Conservation (phyloP, 1,140 invertebrate genomes). For the Drosophila persimilis region DNA sequence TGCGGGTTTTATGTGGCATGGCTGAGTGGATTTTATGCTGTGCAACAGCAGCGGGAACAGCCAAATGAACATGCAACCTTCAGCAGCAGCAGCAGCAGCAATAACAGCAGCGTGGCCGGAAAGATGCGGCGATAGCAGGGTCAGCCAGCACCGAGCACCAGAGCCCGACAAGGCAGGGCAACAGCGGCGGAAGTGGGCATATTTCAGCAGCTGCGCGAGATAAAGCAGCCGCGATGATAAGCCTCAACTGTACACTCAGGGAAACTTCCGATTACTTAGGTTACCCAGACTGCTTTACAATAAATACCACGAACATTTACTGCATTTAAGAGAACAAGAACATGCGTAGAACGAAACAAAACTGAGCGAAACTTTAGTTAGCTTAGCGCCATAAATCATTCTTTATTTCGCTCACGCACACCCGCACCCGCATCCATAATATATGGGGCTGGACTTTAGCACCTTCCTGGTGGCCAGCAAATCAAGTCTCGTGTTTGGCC, state of each 20-base stretch:
- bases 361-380: slow-evolving; percentile 40
- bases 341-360: slow-evolving; percentile 56
- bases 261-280: too few relatives aligned
- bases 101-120: slow-evolving; percentile 36
- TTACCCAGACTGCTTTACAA: too few relatives aligned
- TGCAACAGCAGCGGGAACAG: slow-evolving; percentile 22
- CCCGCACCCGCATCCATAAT: slow-evolving; percentile 25
- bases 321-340: slow-evolving; percentile 44
- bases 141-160: too few relatives aligned
- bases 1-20: slow-evolving; percentile 66
- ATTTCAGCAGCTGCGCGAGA: slow-evolving; percentile 66
- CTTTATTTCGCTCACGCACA: slow-evolving; percentile 64
- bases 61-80: slow-evolving; percentile 53
- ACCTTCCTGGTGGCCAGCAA: slow-evolving; percentile 44
- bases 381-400: slow-evolving; percentile 64
- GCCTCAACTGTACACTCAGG: slow-evolving; percentile 19
- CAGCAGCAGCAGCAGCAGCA: not conserved
- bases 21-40: slow-evolving; percentile 61
- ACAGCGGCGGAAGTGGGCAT: slow-evolving; percentile 43
- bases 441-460: slow-evolving; percentile 55
- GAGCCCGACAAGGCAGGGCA: not conserved
- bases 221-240: slow-evolving; percentile 71
- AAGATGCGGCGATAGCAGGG: slow-evolving; percentile 39
- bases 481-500: slow-evolving; percentile 30
- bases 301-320: too few relatives aligned